Evolutionary conservation across 2,113 vertebrate genomes (phyloP).

Genomic region (Clinocottus analis): DNA sequence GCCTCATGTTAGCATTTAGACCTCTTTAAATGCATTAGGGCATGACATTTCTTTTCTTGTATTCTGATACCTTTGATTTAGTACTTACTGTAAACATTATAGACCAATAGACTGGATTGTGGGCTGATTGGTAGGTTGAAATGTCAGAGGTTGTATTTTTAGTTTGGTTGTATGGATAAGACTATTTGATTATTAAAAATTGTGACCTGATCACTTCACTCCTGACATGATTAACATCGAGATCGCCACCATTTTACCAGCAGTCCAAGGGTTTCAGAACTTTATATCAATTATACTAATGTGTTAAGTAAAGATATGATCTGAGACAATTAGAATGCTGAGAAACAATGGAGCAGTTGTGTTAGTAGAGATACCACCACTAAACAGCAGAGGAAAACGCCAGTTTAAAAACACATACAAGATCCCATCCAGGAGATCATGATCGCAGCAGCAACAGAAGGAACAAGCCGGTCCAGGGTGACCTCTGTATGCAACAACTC

Average conservation of each 20-base stretch:
- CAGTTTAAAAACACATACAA: constrained; percentile 39
- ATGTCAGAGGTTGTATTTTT: neutral
- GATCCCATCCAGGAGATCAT: constrained; percentile 50
- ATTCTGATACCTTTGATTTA: neutral
- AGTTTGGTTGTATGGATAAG: neutral
- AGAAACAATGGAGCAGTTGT: neutral
- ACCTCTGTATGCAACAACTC: constrained; percentile 70
- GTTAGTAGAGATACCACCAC: neutral
- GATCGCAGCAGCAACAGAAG: constrained; percentile 29
- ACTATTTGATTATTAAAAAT: neutral
- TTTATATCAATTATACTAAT: neutral
- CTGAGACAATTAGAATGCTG: neutral
- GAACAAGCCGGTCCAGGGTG: constrained; percentile 51
- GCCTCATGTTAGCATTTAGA: neutral
- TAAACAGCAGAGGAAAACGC: constrained; percentile 23
- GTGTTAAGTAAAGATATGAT: neutral
- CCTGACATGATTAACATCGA: neutral
- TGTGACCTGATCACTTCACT: neutral
- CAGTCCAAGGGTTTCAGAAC: neutral
- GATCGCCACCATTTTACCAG: neutral
- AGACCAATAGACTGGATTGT: neutral
- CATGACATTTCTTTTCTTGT: neutral
- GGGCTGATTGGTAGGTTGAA: neutral
- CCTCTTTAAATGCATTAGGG: neutral
- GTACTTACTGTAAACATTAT: neutral